These are phyloP conservation scores for Xylocopa sonorina DNA, from an alignment of 1,140 invertebrate species.

Conservation along the genomic window DNA sequence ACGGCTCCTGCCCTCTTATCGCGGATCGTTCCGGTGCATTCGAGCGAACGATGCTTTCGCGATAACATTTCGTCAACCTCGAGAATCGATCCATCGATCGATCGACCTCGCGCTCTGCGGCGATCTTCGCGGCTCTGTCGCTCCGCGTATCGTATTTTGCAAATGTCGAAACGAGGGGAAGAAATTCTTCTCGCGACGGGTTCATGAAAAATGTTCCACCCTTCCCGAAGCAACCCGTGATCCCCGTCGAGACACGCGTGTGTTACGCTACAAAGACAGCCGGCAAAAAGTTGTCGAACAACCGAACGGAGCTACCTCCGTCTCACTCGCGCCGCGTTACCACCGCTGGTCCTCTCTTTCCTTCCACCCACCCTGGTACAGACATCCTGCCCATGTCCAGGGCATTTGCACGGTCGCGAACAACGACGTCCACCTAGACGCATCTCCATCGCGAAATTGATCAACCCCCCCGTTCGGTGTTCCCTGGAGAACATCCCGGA, in stretches of 20 bases:
- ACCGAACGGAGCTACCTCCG: slow-evolving; percentile 3
- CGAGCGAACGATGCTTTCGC: not conserved
- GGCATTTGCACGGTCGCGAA: slow-evolving; percentile 39
- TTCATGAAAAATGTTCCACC: slow-evolving; percentile 11
- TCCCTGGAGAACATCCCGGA: slow-evolving; percentile 47
- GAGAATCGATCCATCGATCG: not conserved
- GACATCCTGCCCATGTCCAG: slow-evolving; percentile 28
- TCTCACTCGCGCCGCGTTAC: slow-evolving; percentile 5
- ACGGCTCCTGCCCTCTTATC: not conserved
- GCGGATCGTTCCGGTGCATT: not conserved
- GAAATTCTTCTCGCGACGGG: not conserved
- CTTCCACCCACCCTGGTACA: not conserved
- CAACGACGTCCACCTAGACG: slow-evolving; percentile 37
- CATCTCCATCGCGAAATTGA: slow-evolving; percentile 63
- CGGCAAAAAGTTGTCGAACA: slow-evolving; percentile 10
- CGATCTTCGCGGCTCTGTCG: not conserved
- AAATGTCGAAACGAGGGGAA: no score
- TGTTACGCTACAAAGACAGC: slow-evolving; percentile 2
- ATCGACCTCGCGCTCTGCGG: not conserved
- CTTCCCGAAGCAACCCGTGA: not conserved
- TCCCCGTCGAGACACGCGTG: no score
- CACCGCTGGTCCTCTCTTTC: not conserved
- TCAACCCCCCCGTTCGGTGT: slow-evolving; percentile 41
- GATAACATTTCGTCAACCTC: not conserved
- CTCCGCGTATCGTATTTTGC: not conserved